Evolutionary conservation across 2,888 invertebrate species (phyloP).

Genomic region (Cheilosia variabilis): DNA sequence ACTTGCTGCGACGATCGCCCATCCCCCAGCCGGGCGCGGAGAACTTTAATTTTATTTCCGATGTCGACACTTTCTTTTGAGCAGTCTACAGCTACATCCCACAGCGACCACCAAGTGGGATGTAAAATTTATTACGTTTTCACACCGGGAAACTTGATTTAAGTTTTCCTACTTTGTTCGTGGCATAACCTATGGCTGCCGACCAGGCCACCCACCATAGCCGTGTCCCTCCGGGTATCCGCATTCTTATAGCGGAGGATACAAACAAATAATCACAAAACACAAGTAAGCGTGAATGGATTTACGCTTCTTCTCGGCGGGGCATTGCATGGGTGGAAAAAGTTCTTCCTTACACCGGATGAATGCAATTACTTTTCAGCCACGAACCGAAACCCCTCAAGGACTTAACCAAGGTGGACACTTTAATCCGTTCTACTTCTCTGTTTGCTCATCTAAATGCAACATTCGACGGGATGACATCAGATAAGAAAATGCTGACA

Average conservation of each 20-base stretch:
- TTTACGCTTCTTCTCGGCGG: constrained; percentile 17
- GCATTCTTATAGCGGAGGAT: constrained; percentile 19
- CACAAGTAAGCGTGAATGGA: constrained; percentile 26
- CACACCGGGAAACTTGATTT: constrained; percentile 71
- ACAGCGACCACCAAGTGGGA: background rate
- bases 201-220: background rate
- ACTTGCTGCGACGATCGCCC: background rate
- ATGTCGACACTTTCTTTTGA: constrained; percentile 60
- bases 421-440: background rate
- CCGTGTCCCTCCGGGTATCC: constrained; percentile 10
- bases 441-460: background rate
- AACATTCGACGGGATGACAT: background rate
- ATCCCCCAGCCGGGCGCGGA: background rate
- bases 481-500: constrained; percentile 23
- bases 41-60: constrained; percentile 61
- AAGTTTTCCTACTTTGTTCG: constrained; percentile 42
- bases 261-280: constrained; percentile 39
- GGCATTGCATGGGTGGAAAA: background rate
- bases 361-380: constrained; percentile 42
- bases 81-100: background rate
- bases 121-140: constrained; percentile 68
- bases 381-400: background rate
- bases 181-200: background rate
- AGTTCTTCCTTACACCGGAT: constrained; percentile 10
- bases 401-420: background rate